Evolutionary conservation across 2,797 vertebrate species (phyloP).

Genomic region (Aplochiton taeniatus): DNA sequence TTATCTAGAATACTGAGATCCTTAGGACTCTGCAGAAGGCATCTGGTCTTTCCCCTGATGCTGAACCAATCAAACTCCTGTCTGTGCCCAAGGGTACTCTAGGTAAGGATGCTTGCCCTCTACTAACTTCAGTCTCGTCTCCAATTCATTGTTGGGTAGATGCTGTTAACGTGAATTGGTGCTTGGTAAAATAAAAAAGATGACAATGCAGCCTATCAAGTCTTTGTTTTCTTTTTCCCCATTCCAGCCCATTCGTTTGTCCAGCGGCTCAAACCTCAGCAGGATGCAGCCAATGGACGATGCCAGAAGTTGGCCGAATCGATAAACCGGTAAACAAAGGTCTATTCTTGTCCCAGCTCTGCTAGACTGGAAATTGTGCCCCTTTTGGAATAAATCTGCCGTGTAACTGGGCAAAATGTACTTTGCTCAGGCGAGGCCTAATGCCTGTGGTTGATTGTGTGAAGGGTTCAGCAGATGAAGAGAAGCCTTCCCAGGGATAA

Average conservation of each 20-base stretch:
- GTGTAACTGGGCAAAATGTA: too few relatives aligned
- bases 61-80: conserved; percentile 67
- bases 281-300: conserved; percentile 47
- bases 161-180: too few relatives aligned
- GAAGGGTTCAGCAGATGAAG: conserved; percentile 67
- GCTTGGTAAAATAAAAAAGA: too few relatives aligned
- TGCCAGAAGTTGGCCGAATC: conserved; percentile 59
- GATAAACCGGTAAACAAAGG: conserved; percentile 55
- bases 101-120: conserved; percentile 48
- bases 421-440: too few relatives aligned
- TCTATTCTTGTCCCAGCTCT: background rate
- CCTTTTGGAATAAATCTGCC: too few relatives aligned
- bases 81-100: conserved; percentile 72
- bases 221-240: background rate
- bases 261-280: conserved; percentile 62
- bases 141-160: background rate
- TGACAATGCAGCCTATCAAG: too few relatives aligned
- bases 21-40: conserved; percentile 76
- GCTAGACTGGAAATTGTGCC: too few relatives aligned
- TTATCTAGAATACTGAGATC: conserved; percentile 74
- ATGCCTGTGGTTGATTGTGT: conserved; percentile 1
- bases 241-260: conserved; percentile 66
- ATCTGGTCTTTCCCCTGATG: conserved; percentile 63
- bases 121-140: background rate
- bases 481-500: conserved; percentile 41